Evolutionary conservation across 2,888 invertebrate genomes (phyloP), one percentile per base, ranked within the genome.

Genomic region (Orthosia gracilis): DNA sequence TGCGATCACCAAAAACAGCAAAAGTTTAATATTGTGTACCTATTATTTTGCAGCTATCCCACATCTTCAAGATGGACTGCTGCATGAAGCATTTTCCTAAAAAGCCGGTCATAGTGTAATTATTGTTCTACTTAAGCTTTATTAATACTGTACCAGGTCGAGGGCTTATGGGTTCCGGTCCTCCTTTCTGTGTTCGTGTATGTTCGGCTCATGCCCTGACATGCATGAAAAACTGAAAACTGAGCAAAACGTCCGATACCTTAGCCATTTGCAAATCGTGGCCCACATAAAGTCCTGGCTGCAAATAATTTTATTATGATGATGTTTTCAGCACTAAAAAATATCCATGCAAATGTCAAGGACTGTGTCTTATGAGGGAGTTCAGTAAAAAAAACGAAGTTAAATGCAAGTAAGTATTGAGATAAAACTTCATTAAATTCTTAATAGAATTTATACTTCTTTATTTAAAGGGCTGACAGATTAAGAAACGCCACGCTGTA

Each of bases 331-430:
- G 73, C 17, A 18, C 3, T 21, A 18, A 21, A 17, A 21, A 49
- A 26, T 0, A 12, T 21, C 73, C 63, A 50, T 57, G 73, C 21
- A 3, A 1, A 49, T 63, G 55, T 57, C 73, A 63, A 57, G 13
- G 62, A 40, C n/a, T 73, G 18, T 73, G 73, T 13, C 4, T 15
- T 50, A 49, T 76, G 67, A 76, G 3, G 9, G 26, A 50, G 13
- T 76, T 68, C 26, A 18, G 18, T 2, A 3, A 31, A 49, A 62
- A 26, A 50, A 11, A 40, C 21, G 12, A 55, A 55, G 61, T 61
- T 4, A 68, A 76, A 62, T 76, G 76, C 75, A 55, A 5, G 75
- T 76, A 18, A 76, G 75, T 75, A 15, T 73, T 49, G n/a, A 23
- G 15, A 71, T 21, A 31, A 31, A 7, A 31, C 31, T 31, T 31